These are phyloP conservation scores for Camponotus pennsylvanicus DNA, from an alignment of 1,140 invertebrate species.

Conservation along the genomic window DNA sequence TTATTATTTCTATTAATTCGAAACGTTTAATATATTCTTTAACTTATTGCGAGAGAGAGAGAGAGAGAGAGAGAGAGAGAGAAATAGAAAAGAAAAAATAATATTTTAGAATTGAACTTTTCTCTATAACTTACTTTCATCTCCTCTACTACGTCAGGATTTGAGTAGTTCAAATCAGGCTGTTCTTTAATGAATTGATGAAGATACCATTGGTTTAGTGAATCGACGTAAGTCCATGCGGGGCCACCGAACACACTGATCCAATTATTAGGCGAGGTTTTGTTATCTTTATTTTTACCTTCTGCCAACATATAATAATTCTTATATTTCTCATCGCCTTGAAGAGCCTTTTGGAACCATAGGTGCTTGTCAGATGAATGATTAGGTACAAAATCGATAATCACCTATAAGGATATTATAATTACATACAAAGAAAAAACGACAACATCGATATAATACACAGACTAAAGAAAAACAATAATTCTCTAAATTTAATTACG, in stretches of 20 bases:
- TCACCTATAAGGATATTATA: constrained; percentile 68
- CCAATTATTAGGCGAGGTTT: constrained; percentile 88
- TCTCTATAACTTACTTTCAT: constrained; percentile 82
- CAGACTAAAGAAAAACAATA: not conserved
- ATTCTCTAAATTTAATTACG: not conserved
- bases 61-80: too few relatives aligned
- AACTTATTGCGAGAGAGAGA: not conserved
- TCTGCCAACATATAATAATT: constrained; percentile 92
- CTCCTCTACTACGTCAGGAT: constrained; percentile 84
- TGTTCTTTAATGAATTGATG: constrained; percentile 87
- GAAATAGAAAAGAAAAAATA: not conserved
- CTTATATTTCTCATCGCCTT: constrained; percentile 86
- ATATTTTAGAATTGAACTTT: not conserved
- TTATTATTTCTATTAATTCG: not conserved
- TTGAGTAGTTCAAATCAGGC: constrained; percentile 89
- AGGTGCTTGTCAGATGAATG: constrained; percentile 91
- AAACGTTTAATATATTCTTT: not conserved
- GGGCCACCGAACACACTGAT: constrained; percentile 85
- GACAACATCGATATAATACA: not conserved
- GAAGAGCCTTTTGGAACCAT: constrained; percentile 90
- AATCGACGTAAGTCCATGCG: constrained; percentile 86
- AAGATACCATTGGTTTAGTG: constrained; percentile 82
- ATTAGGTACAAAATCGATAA: constrained; percentile 88
- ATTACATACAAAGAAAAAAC: not conserved
- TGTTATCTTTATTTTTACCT: constrained; percentile 73